Base-by-base conservation (phyloP, 2,113 vertebrate genomes). In the Phaethon lepturus region DNA sequence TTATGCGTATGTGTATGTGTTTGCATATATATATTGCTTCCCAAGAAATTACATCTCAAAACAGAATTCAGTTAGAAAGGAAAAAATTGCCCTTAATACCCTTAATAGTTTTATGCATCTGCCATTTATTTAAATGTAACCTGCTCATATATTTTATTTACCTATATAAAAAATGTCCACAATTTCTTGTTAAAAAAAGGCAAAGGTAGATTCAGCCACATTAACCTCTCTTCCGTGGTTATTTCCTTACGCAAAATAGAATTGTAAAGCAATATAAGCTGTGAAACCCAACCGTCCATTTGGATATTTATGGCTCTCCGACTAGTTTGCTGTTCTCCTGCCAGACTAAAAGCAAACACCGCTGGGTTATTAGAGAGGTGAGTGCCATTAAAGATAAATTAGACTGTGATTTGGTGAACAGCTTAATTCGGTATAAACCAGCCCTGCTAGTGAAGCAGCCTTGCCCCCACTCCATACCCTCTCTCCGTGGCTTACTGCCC, bases 401-500 rank as follows among this genome's bases (percentile, higher is more conserved):
- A 76, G 23, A 3, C 38, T 45, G 33, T 40, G 71, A 33, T 76
- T 79, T 94, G 52, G 38, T 74, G 44, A 73, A 42, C 47, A 83
- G 29, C 44, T 72, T 64, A 86, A 75, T 52, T 80, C 44, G 13
- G 5, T 50, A 28, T 31, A 29, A 66, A 38, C 31, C 55, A 67
- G 47, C 24, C 5, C 13, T 58, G 23, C 50, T 26, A 9, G 50
- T 23, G 40, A 71, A 63, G 52, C 28, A 42, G 9, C 24, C 33
- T 86, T 79, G 58, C 7, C 33, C 56, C 19, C 3, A 7, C 28
- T 79, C 35, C 28, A 5, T 16, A 12, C 26, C 26, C 26, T 7
- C 7, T 10, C 8, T 49, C n/a, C 0, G 1, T 44, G 77, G 19
- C 15, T 45, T 40, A 10, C 31, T 13, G 63, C 38, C 10, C 28